Conservation (phyloP, 2,113 vertebrate genomes). For the Tupaia chinensis region DNA sequence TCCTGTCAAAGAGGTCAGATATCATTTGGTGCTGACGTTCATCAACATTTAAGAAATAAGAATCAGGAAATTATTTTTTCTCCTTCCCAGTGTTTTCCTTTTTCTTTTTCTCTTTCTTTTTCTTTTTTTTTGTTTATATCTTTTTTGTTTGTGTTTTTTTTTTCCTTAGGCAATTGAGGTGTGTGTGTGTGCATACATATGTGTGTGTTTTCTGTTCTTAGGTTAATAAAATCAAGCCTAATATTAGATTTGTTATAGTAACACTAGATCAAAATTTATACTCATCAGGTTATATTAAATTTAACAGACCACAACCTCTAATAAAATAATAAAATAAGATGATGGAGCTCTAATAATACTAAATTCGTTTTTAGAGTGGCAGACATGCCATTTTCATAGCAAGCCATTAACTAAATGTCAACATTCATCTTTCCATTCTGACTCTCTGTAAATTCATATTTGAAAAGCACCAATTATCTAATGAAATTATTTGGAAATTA, state of each 20-base stretch:
- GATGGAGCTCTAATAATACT: slow-evolving; percentile 32
- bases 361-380: slow-evolving; percentile 35
- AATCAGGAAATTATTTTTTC: background rate
- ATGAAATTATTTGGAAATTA: slow-evolving; percentile 79
- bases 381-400: background rate
- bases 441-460: slow-evolving; percentile 62
- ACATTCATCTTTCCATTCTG: slow-evolving; percentile 49
- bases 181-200: background rate
- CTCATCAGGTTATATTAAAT: background rate
- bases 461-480: slow-evolving; percentile 76
- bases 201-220: background rate
- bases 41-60: background rate
- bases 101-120: background rate
- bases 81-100: background rate
- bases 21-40: background rate
- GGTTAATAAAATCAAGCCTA: background rate
- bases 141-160: background rate
- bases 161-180: background rate
- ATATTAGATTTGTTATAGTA: slow-evolving; percentile 12
- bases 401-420: slow-evolving; percentile 53
- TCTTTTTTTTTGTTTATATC: background rate
- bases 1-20: background rate
- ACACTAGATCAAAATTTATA: background rate
- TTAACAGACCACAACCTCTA: slow-evolving; percentile 13
- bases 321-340: slow-evolving; percentile 57